Evolutionary conservation across 2,797 vertebrate species (phyloP).

Genomic region (Prunella strophiata): DNA sequence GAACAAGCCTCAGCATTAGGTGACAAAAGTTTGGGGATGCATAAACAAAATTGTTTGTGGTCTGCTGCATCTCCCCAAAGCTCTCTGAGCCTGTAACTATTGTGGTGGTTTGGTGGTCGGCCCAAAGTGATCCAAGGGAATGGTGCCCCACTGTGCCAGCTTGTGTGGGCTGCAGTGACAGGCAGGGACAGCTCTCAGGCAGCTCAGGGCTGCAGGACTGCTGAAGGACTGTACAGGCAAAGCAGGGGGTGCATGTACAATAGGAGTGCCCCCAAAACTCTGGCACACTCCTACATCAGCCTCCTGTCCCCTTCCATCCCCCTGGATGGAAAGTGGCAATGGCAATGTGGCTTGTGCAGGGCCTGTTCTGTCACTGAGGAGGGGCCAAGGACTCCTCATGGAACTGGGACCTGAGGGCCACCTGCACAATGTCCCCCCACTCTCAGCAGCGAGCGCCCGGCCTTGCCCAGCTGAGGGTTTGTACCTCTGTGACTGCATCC

Average conservation of each 20-base stretch:
- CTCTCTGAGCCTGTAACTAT: not conserved
- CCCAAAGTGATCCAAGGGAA: not conserved
- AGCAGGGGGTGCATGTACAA: not conserved
- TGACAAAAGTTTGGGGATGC: not conserved
- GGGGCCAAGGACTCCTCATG: not conserved
- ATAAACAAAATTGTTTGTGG: not conserved
- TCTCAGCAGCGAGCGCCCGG: fast-evolving
- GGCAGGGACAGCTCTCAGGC: not conserved
- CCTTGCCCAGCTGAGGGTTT: not conserved
- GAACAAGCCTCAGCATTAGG: not conserved
- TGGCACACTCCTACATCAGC: not conserved
- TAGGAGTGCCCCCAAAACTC: fast-evolving
- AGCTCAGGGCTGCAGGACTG: not conserved
- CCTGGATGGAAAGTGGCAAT: not conserved
- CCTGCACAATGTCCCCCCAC: not conserved
- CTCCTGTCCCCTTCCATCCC: not conserved
- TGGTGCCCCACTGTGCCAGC: not conserved
- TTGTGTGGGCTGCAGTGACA: not conserved
- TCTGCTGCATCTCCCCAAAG: not conserved
- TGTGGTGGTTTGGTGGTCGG: fast-evolving
- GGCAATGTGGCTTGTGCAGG: no score
- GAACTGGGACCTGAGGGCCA: not conserved
- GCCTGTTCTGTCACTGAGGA: not conserved
- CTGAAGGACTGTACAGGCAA: not conserved
- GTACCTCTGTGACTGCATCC: not conserved